These are phyloP conservation scores for Zoanthus sansibaricus DNA, from an alignment of 92 coral and sea anemone genomes.

Conservation along the genomic window DNA sequence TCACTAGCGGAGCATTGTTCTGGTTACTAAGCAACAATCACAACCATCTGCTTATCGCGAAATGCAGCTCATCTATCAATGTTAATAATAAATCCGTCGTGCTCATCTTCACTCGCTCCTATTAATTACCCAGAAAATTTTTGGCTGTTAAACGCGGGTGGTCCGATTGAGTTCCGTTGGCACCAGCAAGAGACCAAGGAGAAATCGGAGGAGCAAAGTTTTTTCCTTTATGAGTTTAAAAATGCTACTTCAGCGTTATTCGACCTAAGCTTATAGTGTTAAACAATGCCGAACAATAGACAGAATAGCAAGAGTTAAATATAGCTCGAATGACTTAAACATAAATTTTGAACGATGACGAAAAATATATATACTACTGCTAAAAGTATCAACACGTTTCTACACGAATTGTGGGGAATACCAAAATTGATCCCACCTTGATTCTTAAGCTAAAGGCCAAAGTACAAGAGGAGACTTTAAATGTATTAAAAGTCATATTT, in stretches of 20 bases:
- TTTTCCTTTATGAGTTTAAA: background rate
- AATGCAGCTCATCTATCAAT: constrained; percentile 57
- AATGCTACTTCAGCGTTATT: constrained; percentile 38
- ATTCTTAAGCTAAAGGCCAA: background rate
- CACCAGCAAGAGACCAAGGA: background rate
- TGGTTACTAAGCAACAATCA: constrained; percentile 61
- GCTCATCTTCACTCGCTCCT: constrained; percentile 35
- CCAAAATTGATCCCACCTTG: background rate
- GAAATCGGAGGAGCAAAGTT: background rate
- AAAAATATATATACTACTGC: background rate
- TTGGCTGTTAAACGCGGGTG: constrained; percentile 36
- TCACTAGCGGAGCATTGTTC: constrained; percentile 65
- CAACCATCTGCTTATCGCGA: constrained; percentile 77
- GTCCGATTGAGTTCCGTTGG: constrained; percentile 16
- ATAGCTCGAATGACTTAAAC: constrained; percentile 23
- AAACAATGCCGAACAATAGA: constrained; percentile 22
- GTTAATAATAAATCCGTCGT: constrained; percentile 43
- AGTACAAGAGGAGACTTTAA: constrained; percentile 1
- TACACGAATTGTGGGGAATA: background rate
- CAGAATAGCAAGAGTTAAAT: background rate
- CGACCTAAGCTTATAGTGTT: constrained; percentile 17
- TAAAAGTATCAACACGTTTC: background rate
- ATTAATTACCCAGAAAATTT: constrained; percentile 39
- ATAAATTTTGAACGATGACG: background rate
- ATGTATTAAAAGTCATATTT: constrained; percentile 13